Conservation (phyloP, 2,797 vertebrate species). For the Neomorphus geoffroyi region DNA sequence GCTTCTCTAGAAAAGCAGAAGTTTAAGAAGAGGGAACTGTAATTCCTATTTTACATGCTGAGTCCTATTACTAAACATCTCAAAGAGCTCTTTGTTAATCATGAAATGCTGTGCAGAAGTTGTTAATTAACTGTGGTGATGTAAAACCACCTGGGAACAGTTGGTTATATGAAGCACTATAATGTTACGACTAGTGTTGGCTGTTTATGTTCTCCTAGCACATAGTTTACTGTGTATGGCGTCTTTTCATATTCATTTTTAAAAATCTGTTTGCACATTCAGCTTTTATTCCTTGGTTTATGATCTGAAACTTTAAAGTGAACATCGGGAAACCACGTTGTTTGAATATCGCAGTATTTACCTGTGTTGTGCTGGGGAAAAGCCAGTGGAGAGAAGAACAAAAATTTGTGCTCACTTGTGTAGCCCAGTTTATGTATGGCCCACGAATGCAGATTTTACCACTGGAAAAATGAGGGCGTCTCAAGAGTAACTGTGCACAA, state of each 20-base stretch:
- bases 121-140: neutral
- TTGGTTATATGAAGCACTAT: neutral
- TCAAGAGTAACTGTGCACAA: neutral
- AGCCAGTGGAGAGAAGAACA: neutral
- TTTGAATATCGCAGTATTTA: neutral
- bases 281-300: neutral
- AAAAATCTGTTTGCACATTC: neutral
- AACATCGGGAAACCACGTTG: neutral
- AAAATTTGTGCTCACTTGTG: neutral
- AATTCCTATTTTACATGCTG: neutral
- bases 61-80: neutral
- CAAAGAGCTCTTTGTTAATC: neutral
- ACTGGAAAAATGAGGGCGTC: neutral
- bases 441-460: neutral
- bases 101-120: neutral
- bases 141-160: neutral
- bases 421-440: neutral
- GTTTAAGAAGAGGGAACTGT: neutral
- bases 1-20: neutral
- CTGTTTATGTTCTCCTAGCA: neutral
- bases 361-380: neutral
- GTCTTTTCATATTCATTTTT: neutral
- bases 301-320: neutral
- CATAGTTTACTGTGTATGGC: neutral
- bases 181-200: neutral